phyloP scores from a whole-genome alignment of 1,140 invertebrate species.

The Pararge aegeria region DNA sequence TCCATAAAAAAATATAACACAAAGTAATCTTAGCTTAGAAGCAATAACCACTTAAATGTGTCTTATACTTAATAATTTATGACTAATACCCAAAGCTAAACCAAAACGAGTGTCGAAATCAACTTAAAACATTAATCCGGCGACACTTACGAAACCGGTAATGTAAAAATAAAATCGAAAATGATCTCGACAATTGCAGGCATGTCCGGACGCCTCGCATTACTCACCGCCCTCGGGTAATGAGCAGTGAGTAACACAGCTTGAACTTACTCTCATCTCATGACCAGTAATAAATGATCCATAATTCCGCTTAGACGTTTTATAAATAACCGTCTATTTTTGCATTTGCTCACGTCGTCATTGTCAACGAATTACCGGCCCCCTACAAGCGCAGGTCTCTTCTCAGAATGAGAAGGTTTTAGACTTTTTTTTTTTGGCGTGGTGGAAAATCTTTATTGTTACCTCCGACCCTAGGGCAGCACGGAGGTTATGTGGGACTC shows the following conservation, averaged over 20 bases:
- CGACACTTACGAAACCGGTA: constrained; percentile 10
- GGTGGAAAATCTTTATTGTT: too few relatives aligned
- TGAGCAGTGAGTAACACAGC: not conserved
- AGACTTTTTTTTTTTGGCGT: too few relatives aligned
- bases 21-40: not conserved
- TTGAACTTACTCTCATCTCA: not conserved
- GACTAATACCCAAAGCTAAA: constrained; percentile 8
- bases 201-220: not conserved
- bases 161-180: constrained; percentile 9
- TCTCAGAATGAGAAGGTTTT: too few relatives aligned
- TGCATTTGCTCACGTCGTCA: not conserved
- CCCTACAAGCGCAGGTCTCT: too few relatives aligned
- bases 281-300: not conserved
- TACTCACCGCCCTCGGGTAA: constrained; percentile 6
- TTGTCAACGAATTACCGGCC: too few relatives aligned
- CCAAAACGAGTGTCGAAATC: not conserved
- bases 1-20: too few relatives aligned
- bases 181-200: constrained; percentile 9
- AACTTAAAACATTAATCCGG: not conserved
- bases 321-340: not conserved
- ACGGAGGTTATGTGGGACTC: too few relatives aligned
- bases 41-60: not conserved
- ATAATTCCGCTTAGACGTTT: not conserved
- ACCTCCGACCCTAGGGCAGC: too few relatives aligned
- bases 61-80: not conserved